Conservation (phyloP, 2,888 invertebrate species). For the Cantharis nigra region DNA sequence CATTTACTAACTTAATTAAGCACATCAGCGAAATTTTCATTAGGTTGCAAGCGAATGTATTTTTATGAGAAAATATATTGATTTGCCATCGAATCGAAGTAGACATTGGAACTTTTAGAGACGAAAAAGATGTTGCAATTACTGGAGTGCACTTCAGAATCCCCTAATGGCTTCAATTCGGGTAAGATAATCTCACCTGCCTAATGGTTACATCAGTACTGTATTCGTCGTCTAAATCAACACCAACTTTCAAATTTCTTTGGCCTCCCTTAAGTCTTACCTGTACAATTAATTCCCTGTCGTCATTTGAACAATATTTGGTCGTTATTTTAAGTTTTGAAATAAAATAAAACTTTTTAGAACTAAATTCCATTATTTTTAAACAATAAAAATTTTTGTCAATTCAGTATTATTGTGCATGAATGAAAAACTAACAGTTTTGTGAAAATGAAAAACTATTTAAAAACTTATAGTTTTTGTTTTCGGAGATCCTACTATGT, state of each 20-base stretch:
- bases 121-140: constrained; percentile 36
- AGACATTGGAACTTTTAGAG: constrained; percentile 22
- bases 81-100: constrained; percentile 23
- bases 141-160: constrained; percentile 39
- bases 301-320: neutral
- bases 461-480: neutral
- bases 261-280: neutral
- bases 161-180: constrained; percentile 36
- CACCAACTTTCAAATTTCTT: constrained; percentile 17
- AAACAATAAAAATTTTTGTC: too few species aligned
- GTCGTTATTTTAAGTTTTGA: neutral
- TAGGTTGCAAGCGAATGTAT: constrained; percentile 24
- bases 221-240: constrained; percentile 33
- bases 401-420: too few species aligned
- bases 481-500: neutral
- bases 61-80: constrained; percentile 28
- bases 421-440: neutral
- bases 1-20: constrained; percentile 21
- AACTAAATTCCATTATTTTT: too few species aligned
- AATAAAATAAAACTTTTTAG: neutral
- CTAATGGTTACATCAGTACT: constrained; percentile 35
- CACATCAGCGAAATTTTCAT: constrained; percentile 21
- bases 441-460: neutral
- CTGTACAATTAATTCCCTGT: neutral
- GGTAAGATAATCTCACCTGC: constrained; percentile 37